Base-by-base conservation (phyloP, 1,140 invertebrate species). In the Phenacoccus solenopsis region DNA sequence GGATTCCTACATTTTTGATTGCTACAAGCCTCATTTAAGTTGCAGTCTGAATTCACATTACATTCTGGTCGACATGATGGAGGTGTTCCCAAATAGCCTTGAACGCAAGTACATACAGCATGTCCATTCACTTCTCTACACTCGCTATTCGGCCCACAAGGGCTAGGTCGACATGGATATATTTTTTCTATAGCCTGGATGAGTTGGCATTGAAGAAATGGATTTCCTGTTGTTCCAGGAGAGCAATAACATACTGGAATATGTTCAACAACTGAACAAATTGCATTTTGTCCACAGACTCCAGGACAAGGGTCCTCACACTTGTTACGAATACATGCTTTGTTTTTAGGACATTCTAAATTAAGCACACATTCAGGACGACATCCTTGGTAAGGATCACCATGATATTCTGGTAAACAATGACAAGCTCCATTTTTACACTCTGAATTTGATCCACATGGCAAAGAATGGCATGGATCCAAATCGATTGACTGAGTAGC, bases 221-320 rank as follows among this genome's bases (percentile, higher is more conserved):
- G 84, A 81, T 90, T 88, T 70, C 90, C 88, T 32, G 82, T 82
- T 76, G 82, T 87, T 69, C 84, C 85, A 30, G 80, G 73, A 25
- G 85, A 82, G 75, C 89, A 91, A 70, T 81, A 84, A 73, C 88
- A 91, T 73, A 85, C 86, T 12, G 88, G 86, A 27, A 86, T 84
- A 75, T 90, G 88, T 75, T 89, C 88, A 68, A 85, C 81, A 0
- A 89, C 86, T 25, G 82, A 80, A 75, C 89, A 90, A 69, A 82
- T 77, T 20, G 88, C 87, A 75, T 85, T 85, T 68, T 84, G 80
- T 0, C 88, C 88, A 78, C 89, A 91, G 22, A 84, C 84, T 69
- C 84, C 86, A 20, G 81, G 80, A 76, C 90, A 92, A 21, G 89
- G 89, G 78, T 92, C 88, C 28, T 82, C 77, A 76, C 90, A 91